Evolutionary conservation across 2,113 vertebrate genomes (phyloP).

Genomic region (Nycticryphes semicollaris): DNA sequence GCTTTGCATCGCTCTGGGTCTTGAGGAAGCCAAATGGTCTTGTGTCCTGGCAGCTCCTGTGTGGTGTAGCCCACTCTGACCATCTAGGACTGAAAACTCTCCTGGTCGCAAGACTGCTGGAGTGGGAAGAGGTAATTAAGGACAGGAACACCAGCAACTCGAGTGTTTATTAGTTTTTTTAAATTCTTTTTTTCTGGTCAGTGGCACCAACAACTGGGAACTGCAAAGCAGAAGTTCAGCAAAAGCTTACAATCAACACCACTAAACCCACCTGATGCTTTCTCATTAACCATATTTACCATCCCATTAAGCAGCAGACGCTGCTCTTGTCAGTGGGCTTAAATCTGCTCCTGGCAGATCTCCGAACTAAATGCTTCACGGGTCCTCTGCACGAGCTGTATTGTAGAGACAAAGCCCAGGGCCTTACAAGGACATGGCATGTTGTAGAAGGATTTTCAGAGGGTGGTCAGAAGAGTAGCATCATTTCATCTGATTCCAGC

Average conservation of each 20-base stretch:
- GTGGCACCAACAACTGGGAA: neutral
- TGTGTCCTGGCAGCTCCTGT: neutral
- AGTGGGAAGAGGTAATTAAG: neutral
- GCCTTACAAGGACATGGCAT: slow-evolving; percentile 68
- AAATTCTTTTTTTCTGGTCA: neutral
- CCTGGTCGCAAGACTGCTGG: neutral
- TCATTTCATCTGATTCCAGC: slow-evolving; percentile 39
- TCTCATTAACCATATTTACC: slow-evolving; percentile 2
- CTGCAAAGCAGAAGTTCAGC: neutral
- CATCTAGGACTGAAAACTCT: neutral
- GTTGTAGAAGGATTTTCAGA: slow-evolving; percentile 23
- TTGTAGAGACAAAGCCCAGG: slow-evolving; percentile 15
- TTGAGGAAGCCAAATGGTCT: neutral
- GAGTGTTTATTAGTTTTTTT: neutral
- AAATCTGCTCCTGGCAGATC: slow-evolving; percentile 45
- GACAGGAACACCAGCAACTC: neutral
- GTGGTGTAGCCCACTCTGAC: neutral
- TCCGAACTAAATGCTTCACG: slow-evolving; percentile 21
- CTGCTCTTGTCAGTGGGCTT: slow-evolving; percentile 22
- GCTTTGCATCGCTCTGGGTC: neutral
- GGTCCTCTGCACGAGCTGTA: neutral
- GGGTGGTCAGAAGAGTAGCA: neutral
- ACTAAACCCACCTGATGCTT: neutral
- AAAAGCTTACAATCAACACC: neutral
- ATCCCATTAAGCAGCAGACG: neutral